These are phyloP conservation scores for Sarcophaga caerulescens DNA, from an alignment of 2,888 invertebrate genomes.

Conservation along the genomic window DNA sequence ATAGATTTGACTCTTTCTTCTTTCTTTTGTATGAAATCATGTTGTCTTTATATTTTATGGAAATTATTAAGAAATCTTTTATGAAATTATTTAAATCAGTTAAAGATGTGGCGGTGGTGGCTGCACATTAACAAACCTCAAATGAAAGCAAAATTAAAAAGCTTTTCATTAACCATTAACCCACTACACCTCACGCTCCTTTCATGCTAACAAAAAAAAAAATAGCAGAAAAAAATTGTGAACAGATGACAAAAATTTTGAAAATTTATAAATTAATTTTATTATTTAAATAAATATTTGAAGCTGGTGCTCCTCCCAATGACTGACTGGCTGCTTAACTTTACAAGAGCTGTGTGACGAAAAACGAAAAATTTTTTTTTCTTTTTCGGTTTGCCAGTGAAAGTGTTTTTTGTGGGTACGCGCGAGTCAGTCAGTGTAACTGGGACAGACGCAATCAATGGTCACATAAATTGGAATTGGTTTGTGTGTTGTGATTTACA, in stretches of 20 bases:
- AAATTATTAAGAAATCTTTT: conserved; percentile 45
- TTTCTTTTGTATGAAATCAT: not conserved
- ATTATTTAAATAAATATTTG: conserved; percentile 45
- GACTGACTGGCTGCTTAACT: not conserved
- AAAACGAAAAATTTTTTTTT: not conserved
- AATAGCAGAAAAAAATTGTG: not conserved
- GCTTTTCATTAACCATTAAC: not conserved
- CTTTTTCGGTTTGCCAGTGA: conserved; percentile 31
- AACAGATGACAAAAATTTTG: not conserved
- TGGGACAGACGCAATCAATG: not conserved
- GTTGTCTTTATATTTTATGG: conserved; percentile 15
- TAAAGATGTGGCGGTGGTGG: conserved; percentile 16
- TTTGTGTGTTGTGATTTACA: conserved; percentile 28
- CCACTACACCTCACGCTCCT: not conserved
- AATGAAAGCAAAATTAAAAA: conserved; percentile 37
- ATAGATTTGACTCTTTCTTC: not conserved
- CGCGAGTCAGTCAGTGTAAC: not conserved
- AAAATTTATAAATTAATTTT: conserved; percentile 35
- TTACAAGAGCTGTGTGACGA: not conserved
- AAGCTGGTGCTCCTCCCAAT: not conserved
- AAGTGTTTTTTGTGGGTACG: conserved; percentile 38
- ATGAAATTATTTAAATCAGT: conserved; percentile 53
- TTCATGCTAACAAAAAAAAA: conserved; percentile 17
- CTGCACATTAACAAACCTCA: not conserved
- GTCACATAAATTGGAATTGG: not conserved